Evolutionary conservation across 1,140 invertebrate genomes (phyloP), one percentile per base, ranked within the genome.

Genomic region (Achatina immaculata): DNA sequence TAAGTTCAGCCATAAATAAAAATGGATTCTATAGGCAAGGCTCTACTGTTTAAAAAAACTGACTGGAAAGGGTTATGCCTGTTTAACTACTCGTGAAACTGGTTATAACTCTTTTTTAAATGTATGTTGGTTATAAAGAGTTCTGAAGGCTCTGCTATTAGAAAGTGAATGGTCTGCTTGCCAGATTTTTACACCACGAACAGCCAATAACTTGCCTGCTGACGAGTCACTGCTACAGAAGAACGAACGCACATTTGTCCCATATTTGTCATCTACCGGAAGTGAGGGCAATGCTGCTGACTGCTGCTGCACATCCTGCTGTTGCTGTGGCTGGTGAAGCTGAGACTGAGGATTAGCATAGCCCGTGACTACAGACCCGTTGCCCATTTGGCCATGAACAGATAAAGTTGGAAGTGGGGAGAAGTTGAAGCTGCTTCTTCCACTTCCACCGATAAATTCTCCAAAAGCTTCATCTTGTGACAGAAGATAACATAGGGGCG

Each of bases 171-270:
- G n/a, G n/a, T n/a, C n/a, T n/a, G n/a, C n/a, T n/a, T n/a, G n/a
- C n/a, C n/a, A n/a, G n/a, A n/a, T n/a, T n/a, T n/a, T n/a, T n/a
- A n/a, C n/a, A n/a, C n/a, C n/a, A n/a, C n/a, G n/a, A 62, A 62
- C 58, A 34, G 72, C 38, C 72, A 74, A 19, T 6, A 24, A 77
- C 77, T 81, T 80, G 87, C 87, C 86, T 78, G 82, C 81, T 43
- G 87, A 88, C 0, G 87, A 88, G 73, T 86, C 87, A 62, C 86
- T 86, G 83, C 87, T 88, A 48, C 87, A 86, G 83, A 88, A 88
- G 81, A 88, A 88, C 55, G 85, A 87, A 34, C 83, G 82, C 3
- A 88, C 84, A 78, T 88, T 88, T 43, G 85, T 86, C 51, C 85
- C 73, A 68, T 86, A 82, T 69, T 86, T 84, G 45, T 87, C 85